A percentile compares a stretch with the other conserved stretches of the same genome.
phyloP scores from a whole-genome alignment of 2,888 invertebrate species.

The Cactoblastis cactorum region DNA sequence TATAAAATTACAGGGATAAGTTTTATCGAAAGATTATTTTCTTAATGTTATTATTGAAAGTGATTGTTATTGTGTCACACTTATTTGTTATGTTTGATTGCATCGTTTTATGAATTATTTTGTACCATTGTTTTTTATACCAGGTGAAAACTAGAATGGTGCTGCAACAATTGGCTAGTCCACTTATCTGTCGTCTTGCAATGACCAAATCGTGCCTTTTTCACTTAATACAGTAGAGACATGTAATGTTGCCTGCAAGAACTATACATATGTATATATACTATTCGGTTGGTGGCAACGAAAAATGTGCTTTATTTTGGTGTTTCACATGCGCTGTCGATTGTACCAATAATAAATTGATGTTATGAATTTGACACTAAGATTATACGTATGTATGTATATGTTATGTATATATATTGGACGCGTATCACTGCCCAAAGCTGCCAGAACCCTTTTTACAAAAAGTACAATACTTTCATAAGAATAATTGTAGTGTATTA shows the following conservation, averaged over 20 bases:
- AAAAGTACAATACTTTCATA: neutral
- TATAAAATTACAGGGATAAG: conserved; percentile 32
- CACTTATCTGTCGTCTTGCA: neutral
- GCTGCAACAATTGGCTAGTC: too few relatives aligned
- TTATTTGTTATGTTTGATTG: conserved; percentile 5
- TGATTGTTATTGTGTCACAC: conserved; percentile 2
- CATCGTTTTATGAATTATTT: neutral
- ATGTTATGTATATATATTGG: too few relatives aligned
- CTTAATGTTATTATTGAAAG: conserved; percentile 5
- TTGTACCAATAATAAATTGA: neutral
- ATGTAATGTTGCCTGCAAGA: too few relatives aligned
- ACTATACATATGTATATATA: too few relatives aligned
- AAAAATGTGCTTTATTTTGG: too few relatives aligned
- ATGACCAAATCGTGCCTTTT: conserved; percentile 15
- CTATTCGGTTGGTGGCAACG: too few relatives aligned
- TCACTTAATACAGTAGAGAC: too few relatives aligned
- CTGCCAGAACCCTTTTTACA: neutral
- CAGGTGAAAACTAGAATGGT: too few relatives aligned
- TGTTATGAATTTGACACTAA: too few relatives aligned
- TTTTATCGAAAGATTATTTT: conserved; percentile 6
- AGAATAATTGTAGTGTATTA: neutral
- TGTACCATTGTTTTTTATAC: too few relatives aligned
- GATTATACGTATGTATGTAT: too few relatives aligned
- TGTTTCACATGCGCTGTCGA: too few relatives aligned
- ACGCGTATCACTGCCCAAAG: conserved; percentile 14